Conservation (phyloP, 2,113 vertebrate species). For the Blennius ocellaris region DNA sequence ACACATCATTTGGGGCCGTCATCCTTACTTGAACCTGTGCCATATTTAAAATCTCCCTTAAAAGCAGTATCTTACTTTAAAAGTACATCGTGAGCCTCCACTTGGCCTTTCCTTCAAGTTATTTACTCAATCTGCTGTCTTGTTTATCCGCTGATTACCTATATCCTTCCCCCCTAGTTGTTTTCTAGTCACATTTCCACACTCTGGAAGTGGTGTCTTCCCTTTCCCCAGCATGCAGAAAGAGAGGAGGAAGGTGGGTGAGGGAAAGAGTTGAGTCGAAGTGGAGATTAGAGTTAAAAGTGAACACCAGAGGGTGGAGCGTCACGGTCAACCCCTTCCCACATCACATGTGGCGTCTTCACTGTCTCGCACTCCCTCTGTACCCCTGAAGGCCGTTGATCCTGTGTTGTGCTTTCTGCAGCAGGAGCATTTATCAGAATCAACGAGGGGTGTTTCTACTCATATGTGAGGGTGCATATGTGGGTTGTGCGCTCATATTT, state of each 20-base stretch:
- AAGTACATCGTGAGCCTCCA: constrained; percentile 5
- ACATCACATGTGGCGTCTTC: constrained; percentile 25
- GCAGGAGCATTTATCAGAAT: constrained; percentile 30
- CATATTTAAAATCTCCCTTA: too few relatives aligned
- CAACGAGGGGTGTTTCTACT: constrained; percentile 24
- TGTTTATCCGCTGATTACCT: constrained; percentile 63
- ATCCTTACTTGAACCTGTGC: not conserved
- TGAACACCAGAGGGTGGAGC: constrained; percentile 61
- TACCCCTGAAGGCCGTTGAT: constrained; percentile 44
- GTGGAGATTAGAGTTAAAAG: constrained; percentile 65
- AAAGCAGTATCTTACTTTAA: too few relatives aligned
- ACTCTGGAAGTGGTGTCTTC: constrained; percentile 34
- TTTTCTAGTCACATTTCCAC: constrained; percentile 65
- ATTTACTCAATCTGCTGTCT: constrained; percentile 53
- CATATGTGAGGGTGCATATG: constrained; percentile 2
- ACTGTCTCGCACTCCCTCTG: constrained; percentile 28
- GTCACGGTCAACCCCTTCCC: constrained; percentile 38
- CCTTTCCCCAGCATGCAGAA: constrained; percentile 38
- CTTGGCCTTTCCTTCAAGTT: constrained; percentile 51
- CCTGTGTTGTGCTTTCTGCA: constrained; percentile 34
- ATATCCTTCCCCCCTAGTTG: constrained; percentile 58
- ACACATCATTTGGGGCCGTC: not conserved
- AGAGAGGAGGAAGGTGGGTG: constrained; percentile 21
- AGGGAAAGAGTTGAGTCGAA: constrained; percentile 36
- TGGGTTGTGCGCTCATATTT: not conserved